Evolutionary conservation across 2,797 vertebrate genomes (phyloP), one percentile per base, ranked within the genome.

Genomic region (Chrysocyon brachyurus): DNA sequence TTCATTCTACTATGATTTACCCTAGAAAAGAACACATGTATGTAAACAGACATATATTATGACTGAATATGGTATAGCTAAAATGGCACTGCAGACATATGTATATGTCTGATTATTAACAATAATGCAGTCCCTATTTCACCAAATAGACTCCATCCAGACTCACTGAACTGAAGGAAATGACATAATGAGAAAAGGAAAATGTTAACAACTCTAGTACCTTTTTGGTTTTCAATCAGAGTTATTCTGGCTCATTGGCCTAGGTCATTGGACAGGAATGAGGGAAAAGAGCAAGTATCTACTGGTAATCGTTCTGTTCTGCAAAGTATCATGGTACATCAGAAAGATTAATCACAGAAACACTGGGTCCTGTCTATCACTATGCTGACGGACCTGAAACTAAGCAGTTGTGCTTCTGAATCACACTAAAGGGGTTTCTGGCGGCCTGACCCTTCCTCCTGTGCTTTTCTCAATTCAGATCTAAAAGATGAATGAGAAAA

Each of bases 281-380:
- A 94, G 54, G 33, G 54, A 56, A 96, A 96, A 91, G 78, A 96
- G 59, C 64, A 56, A 95, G 90, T 91, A 96, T 93, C 63, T 95
- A 89, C 78, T 96, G 82, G 73, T 94, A 94, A 96, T 97, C 7
- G 0, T 96, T 87, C 90, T 88, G 82, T 96, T 95, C 92, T 96
- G 92, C 26, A 57, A 89, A 97, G 64, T 91, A 85, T 95, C 96
- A 82, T 40, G 79, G 49, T 87, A 33, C 46, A 85, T 97, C 95
- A 96, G 86, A 91, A 96, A 97, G 95, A 98, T 97, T 95, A 95
- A 96, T 89, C 83, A 28, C 86, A 96, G 79, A 95, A 95, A 73
- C 91, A 87, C 1, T 63, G 61, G 75, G 61, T 94, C 82, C 84
- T 94, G 85, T 89, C 96, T 91, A 79, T 68, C 36, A 83, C 78